These are phyloP conservation scores for Ophioninae sp. DNA, from an alignment of 2,888 invertebrate genomes.

Conservation along the genomic window DNA sequence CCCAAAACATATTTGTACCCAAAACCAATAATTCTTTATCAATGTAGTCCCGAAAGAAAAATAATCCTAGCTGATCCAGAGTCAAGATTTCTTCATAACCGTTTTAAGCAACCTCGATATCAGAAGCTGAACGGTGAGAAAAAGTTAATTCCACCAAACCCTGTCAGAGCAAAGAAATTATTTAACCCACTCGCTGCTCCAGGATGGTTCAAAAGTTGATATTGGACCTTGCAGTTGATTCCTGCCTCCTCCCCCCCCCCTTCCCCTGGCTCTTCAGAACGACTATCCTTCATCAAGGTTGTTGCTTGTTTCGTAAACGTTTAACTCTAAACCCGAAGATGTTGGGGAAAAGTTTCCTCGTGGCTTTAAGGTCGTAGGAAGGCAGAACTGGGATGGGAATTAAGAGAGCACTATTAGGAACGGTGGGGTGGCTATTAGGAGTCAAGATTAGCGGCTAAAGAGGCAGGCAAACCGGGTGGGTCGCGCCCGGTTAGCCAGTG, in stretches of 20 bases:
- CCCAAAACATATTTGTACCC: no score
- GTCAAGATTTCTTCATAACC: background rate
- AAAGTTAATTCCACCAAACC: background rate
- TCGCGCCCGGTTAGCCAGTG: conserved; percentile 67
- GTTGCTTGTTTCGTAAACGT: background rate
- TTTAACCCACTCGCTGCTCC: background rate
- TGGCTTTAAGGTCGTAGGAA: conserved; percentile 24
- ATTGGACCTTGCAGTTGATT: conserved; percentile 8
- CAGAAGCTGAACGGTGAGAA: background rate
- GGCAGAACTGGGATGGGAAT: conserved; percentile 10
- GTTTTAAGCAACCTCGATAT: background rate
- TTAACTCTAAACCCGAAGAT: conserved; percentile 3
- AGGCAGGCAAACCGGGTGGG: conserved; percentile 73
- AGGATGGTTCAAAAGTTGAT: conserved; percentile 6
- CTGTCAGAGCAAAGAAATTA: background rate
- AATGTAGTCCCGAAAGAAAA: no score
- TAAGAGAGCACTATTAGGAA: conserved; percentile 40
- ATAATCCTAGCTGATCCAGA: no score
- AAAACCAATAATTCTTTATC: no score
- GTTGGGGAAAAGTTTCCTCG: conserved; percentile 39
- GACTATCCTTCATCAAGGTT: no score
- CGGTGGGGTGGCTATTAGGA: conserved; percentile 71
- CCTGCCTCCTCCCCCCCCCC: background rate
- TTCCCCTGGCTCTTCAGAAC: no score
- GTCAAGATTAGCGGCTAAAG: conserved; percentile 64